Evolutionary conservation across 2,888 invertebrate species (phyloP), one percentile per base, ranked within the genome.

Genomic region (Watsonalla cultraria): DNA sequence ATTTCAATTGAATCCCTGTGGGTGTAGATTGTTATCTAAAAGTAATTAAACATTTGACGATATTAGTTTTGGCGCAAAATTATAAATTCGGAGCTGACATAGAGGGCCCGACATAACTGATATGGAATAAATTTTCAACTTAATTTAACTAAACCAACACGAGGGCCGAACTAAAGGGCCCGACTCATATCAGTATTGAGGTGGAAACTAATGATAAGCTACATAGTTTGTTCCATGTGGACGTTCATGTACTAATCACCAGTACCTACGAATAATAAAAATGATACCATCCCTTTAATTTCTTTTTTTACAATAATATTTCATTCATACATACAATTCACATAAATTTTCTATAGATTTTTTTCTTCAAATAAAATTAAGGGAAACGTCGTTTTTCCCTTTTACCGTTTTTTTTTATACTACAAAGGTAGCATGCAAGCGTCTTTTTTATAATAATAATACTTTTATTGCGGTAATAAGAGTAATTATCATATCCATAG

Each of bases 81-180:
- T 88, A 88, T 86, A 84, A 83, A 86, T 88, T 88, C 85, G 76
- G 76, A 74, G 82, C 83, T 86, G 88, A 89, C 87, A 82, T 76
- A 78, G 78, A 80, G 78, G 80, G 75, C 70, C 72, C 72, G 65
- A 69, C 72, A 75, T 70, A 74, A 80, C 84, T 83, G 84, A 89
- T 87, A 84, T 77, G 82, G 89, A 87, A 90, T 90, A 90, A 86
- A 90, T 90, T 90, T 90, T 90, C 90, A 88, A 89, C 89, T 89
- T 88, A 89, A 90, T 90, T 90, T 90, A 89, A 87, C 89, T 84
- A 85, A 70, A 81, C 86, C 87, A 89, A 88, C 89, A 88, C 77
- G 82, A 82, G 87, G 84, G 80, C 70, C 74, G 64, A 77, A 76
- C 70, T 74, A 78, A 82, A 86, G 86, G 89, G 89, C 76, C 83